Base-by-base conservation (phyloP, 2,113 vertebrate species). In the Campylorhamphus procurvoides region DNA sequence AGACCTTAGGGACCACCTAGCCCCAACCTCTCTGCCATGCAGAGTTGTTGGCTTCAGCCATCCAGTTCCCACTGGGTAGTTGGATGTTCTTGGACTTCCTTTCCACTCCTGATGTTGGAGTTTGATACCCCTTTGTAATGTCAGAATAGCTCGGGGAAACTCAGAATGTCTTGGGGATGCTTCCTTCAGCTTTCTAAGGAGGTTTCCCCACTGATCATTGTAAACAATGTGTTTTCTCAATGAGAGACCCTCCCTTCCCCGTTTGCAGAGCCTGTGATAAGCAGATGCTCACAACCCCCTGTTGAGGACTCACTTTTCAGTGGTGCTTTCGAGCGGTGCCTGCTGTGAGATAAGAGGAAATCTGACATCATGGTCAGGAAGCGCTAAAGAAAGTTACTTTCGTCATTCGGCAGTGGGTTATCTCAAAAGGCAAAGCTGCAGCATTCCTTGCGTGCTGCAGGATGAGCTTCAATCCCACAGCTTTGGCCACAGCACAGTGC, bases 131-230 rank as follows among this genome's bases (percentile, higher is more conserved):
- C 35, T 69, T 28, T 35, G 33, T 33, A 5, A 0, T 1, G 8
- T 8, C 31, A 9, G 52, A 42, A 28, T 1, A 33, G 46, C 3
- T 1, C 33, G 0, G n/a, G 25, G 27, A 8, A n/a, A 2, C 69
- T 22, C 2, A 0, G 2, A 0, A 0, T 28, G 58, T 18, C 71
- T 53, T 4, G 0, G 55, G 17, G 33, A 6, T 3, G 14, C 6
- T 1, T 22, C 64, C 84, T 33, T 17, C 9, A 39, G 59, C 64
- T 74, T 79, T 29, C 62, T 46, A 1, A 2, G n/a, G 56, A 47
- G 73, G 2, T 49, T 53, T 50, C 13, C 69, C 50, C 4, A 8
- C 1, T 25, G 58, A 53, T 63, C 1, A 0, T 9, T 18, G 37
- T 6, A 27, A 23, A 12, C 3, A 44, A 8, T 47, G 52, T 31